phyloP scores from a whole-genome alignment of 2,113 vertebrate species.

The Tricholaema leucomelas region DNA sequence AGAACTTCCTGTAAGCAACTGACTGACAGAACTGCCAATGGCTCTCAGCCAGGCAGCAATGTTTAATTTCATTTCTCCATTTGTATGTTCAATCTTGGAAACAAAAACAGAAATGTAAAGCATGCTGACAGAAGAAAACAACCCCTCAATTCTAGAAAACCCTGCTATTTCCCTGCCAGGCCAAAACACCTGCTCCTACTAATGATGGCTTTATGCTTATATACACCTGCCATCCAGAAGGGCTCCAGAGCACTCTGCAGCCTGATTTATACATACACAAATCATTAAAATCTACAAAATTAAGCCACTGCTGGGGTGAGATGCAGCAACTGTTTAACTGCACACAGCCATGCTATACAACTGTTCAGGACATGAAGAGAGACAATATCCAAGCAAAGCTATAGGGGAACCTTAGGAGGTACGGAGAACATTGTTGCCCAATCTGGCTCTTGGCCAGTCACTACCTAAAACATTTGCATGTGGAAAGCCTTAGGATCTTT shows the following conservation, averaged over 20 bases:
- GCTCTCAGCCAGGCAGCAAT: neutral
- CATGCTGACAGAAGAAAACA: conserved; percentile 25
- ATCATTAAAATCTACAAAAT: conserved; percentile 58
- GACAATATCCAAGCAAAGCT: neutral
- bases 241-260: conserved; percentile 41
- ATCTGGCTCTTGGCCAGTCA: neutral
- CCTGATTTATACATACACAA: conserved; percentile 37
- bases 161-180: conserved; percentile 46
- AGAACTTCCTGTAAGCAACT: conserved; percentile 45
- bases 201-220: conserved; percentile 45
- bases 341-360: neutral
- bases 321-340: conserved; percentile 28
- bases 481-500: conserved; percentile 8
- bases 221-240: conserved; percentile 65
- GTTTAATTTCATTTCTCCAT: conserved; percentile 69
- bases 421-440: neutral
- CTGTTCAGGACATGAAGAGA: neutral
- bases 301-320: neutral
- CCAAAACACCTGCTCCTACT: conserved; percentile 56
- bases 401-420: neutral
- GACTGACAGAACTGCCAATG: conserved; percentile 45
- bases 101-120: conserved; percentile 49
- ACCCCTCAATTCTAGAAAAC: conserved; percentile 31
- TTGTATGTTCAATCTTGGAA: conserved; percentile 60
- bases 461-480: neutral